Base-by-base conservation (phyloP, 1,140 invertebrate species). In the Apis cerana region DNA sequence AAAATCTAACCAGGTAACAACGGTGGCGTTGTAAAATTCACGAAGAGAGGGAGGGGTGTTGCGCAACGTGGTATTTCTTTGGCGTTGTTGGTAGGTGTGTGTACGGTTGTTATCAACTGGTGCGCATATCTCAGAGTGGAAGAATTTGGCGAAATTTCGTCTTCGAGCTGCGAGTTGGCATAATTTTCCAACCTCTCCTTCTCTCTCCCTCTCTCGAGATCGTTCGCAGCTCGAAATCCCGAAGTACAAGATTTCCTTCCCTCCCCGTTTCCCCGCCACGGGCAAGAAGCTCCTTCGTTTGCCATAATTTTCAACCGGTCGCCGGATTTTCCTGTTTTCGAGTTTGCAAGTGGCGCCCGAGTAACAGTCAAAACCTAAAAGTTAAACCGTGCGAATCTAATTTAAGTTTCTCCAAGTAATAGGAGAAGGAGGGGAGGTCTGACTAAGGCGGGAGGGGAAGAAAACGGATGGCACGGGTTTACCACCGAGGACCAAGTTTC, bases 331-430 rank as follows among this genome's bases (percentile, higher is more conserved):
- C 27, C 17, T 17, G 52, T 56, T 43, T n/a, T 8, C 17, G 33
- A 78, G 80, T 82, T 78, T 23, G 10, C 15, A 78, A 82, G 21
- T 68, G 33, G 43, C 61, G 15, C 33, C 2, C 33, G 33, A 7
- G n/a, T 2, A 48, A 13, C 75, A 17, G 67, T 78, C 67, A 82
- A 77, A 82, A 82, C 75, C 70, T 75, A 82, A 64, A 82, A 82
- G 81, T 82, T 82, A 70, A 78, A 78, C 75, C 81, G 58, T 52
- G 81, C 65, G 75, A 71, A 82, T 82, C 81, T 82, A 82, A 71
- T 82, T 82, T 82, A 82, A 82, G 81, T 82, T 82, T 78, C 75
- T 5, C 43, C 21, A 43, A 11, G 65, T 76, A 82, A 61, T 68
- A 69, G 33, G 11, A 4, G 33, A 4, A 2, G 3, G 2, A 33